These are phyloP conservation scores for Orthosia gracilis DNA, from an alignment of 2,888 invertebrate genomes.

Conservation along the genomic window DNA sequence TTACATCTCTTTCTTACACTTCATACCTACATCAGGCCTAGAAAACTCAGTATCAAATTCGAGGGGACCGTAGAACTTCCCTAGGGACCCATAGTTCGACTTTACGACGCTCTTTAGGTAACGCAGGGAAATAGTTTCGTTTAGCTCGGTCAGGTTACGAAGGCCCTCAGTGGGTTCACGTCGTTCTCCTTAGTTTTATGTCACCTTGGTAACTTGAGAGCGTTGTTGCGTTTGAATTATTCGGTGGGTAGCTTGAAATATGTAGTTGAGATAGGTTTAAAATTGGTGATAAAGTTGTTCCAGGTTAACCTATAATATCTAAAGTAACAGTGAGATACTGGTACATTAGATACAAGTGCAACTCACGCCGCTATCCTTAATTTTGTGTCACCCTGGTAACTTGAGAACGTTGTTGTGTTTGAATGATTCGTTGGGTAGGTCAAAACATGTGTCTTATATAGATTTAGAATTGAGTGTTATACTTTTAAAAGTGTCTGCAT, in stretches of 20 bases:
- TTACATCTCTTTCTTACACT: background rate
- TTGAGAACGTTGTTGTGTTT: constrained; percentile 28
- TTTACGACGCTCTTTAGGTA: constrained; percentile 77
- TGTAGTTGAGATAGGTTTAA: constrained; percentile 14
- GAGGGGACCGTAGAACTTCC: constrained; percentile 58
- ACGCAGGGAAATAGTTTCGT: constrained; percentile 76
- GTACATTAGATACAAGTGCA: no score
- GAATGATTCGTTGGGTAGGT: constrained; percentile 38
- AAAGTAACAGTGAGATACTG: no score
- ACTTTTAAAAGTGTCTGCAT: no score
- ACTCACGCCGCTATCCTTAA: constrained; percentile 48
- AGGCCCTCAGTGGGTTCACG: constrained; percentile 55
- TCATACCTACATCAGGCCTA: constrained; percentile 28
- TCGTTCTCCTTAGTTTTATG: constrained; percentile 58
- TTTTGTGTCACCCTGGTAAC: constrained; percentile 57
- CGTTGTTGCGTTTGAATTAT: constrained; percentile 44
- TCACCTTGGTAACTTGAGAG: constrained; percentile 45
- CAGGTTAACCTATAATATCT: no score
- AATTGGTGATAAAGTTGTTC: background rate
- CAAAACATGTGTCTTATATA: no score
- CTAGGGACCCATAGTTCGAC: constrained; percentile 67
- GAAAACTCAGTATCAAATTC: constrained; percentile 47
- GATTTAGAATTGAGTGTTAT: background rate
- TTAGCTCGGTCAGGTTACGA: constrained; percentile 64
- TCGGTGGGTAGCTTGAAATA: constrained; percentile 19